A percentile compares a stretch with the other conserved stretches of the same genome.
Evolutionary conservation across 1,140 invertebrate genomes (phyloP).

Genomic region (Leptinotarsa lineolata): DNA sequence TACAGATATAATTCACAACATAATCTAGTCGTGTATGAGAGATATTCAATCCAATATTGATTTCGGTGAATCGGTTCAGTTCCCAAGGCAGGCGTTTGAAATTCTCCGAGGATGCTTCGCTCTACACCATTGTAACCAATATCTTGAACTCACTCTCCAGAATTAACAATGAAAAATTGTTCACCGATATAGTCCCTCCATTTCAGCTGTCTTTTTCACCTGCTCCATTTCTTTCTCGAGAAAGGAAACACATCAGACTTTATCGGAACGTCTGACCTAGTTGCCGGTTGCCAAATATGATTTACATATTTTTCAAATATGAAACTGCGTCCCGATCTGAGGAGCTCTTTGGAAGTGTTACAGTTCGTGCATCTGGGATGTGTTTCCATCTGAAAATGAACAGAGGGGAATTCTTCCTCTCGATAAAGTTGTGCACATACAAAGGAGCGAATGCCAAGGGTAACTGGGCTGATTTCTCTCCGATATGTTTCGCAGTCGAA

Average conservation of each 20-base stretch:
- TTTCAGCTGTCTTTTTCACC: conserved; percentile 4
- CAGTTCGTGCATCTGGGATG: not conserved
- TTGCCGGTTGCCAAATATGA: conserved; percentile 12
- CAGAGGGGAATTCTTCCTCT: not conserved
- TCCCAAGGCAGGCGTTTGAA: conserved; percentile 27
- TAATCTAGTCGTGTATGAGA: not conserved
- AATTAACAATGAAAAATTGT: conserved; percentile 35
- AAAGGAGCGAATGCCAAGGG: too few relatives aligned
- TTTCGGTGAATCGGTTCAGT: not conserved
- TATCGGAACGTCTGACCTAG: conserved; percentile 9
- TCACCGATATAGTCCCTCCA: not conserved
- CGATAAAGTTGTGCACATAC: too few relatives aligned
- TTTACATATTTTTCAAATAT: conserved; percentile 18
- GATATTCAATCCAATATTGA: conserved; percentile 1
- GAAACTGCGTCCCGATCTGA: not conserved
- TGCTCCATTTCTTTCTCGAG: conserved; percentile 3
- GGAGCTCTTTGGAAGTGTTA: not conserved
- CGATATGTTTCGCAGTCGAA: too few relatives aligned
- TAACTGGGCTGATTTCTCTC: too few relatives aligned
- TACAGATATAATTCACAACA: not conserved
- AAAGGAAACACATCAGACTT: not conserved
- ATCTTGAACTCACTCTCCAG: conserved; percentile 31
- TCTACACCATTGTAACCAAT: conserved; percentile 27
- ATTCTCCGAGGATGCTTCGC: conserved; percentile 29
- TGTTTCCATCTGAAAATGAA: not conserved